A percentile compares a stretch with the other conserved stretches of the same genome.
Evolutionary conservation across 30 jellyfish, hydroid and myxozoan genomes (phyloP).

Genomic region (Mastigias papua): DNA sequence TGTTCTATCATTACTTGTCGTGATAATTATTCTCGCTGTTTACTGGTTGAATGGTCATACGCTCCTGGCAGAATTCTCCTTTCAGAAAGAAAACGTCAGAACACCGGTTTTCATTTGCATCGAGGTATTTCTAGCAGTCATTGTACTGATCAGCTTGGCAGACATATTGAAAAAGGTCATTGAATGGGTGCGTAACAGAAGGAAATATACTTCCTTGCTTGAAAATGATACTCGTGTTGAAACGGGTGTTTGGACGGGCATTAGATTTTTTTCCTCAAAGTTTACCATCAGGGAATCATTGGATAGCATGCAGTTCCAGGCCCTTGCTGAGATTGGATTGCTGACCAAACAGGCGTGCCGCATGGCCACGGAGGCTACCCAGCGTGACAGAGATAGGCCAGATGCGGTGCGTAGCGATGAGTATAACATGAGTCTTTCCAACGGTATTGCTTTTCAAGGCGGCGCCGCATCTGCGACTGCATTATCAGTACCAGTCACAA

Average conservation of each 20-base stretch:
- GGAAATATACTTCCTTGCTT: neutral
- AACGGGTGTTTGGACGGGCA: neutral
- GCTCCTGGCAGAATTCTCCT: slow-evolving; percentile 28
- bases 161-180: neutral
- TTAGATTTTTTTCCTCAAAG: neutral
- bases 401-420: neutral
- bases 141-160: slow-evolving; percentile 5
- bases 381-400: neutral
- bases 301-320: neutral
- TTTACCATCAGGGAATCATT: neutral
- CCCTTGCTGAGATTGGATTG: slow-evolving; percentile 40
- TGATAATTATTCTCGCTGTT: neutral
- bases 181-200: neutral
- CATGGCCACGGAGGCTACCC: neutral
- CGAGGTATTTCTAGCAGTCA: slow-evolving; percentile 1
- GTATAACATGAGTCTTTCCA: neutral
- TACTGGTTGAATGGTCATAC: slow-evolving; percentile 22
- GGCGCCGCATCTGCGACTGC: neutral
- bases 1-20: neutral
- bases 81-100: slow-evolving; percentile 11
- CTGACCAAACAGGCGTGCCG: slow-evolving; percentile 12
- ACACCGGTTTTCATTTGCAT: slow-evolving; percentile 15
- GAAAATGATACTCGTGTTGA: neutral
- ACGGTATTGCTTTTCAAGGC: slow-evolving; percentile 29
- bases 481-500: neutral